Evolutionary conservation across 1,140 invertebrate species (phyloP).

Genomic region (Penaeus japonicus): DNA sequence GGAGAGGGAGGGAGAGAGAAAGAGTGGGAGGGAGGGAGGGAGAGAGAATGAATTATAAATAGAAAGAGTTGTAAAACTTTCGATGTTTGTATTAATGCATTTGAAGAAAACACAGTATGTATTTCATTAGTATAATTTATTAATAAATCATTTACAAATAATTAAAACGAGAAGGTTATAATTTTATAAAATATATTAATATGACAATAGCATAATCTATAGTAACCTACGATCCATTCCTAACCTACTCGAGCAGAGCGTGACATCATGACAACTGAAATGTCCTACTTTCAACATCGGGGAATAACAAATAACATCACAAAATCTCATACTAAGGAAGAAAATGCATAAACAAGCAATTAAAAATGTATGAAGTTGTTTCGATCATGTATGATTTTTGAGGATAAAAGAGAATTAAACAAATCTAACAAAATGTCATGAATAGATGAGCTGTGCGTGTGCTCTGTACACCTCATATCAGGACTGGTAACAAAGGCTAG

Average conservation of each 20-base stretch:
- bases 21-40: too few species aligned
- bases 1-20: too few species aligned
- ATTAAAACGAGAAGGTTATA: slow-evolving; percentile 1
- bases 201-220: slow-evolving; percentile 28
- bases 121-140: slow-evolving; percentile 47
- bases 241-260: not conserved
- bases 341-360: not conserved
- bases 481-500: too few species aligned
- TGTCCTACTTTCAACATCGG: not conserved
- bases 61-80: too few species aligned
- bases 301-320: not conserved
- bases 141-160: slow-evolving; percentile 50
- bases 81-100: not conserved
- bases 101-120: not conserved
- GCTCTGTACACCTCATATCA: too few species aligned
- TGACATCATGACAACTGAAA: slow-evolving; percentile 15
- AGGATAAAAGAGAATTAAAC: too few species aligned
- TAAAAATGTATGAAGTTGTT: too few species aligned
- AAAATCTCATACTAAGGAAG: not conserved
- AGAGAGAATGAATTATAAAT: too few species aligned
- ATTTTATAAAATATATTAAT: not conserved
- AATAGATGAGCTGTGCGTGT: too few species aligned
- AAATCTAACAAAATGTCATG: too few species aligned
- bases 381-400: too few species aligned
- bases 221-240: slow-evolving; percentile 6